Evolutionary conservation across 2,797 vertebrate genomes (phyloP).

Genomic region (Philypnodon macrostomus): DNA sequence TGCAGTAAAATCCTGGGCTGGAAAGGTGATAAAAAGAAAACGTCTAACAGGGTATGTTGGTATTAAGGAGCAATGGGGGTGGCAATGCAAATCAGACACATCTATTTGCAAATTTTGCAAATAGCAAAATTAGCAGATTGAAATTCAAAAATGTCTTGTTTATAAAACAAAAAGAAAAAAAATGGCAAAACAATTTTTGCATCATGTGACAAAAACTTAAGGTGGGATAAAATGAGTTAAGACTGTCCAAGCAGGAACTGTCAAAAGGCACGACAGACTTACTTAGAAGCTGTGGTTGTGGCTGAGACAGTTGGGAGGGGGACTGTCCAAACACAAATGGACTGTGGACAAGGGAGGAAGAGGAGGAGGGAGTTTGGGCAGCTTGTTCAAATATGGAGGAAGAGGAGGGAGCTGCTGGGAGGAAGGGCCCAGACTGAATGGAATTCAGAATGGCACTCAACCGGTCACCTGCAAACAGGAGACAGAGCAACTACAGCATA

Average conservation of each 20-base stretch:
- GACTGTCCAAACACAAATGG: conserved; percentile 99
- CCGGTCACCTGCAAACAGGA: conserved; percentile 98
- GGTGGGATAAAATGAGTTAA: conserved; percentile 68
- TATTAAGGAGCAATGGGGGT: conserved; percentile 31
- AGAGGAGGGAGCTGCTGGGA: conserved; percentile 84
- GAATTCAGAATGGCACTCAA: conserved; percentile 99
- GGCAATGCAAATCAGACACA: conserved; percentile 29
- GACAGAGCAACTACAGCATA: conserved; percentile 96
- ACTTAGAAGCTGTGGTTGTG: conserved; percentile 99
- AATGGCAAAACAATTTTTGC: conserved; percentile 6
- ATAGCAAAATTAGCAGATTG: conserved; percentile 17
- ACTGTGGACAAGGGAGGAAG: conserved; percentile 98
- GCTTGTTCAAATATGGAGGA: conserved; percentile 98
- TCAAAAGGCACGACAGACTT: conserved; percentile 96
- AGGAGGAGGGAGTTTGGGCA: conserved; percentile 97
- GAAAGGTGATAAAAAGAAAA: conserved; percentile 27
- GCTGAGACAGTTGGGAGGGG: conserved; percentile 99
- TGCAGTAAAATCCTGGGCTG: conserved; percentile 40
- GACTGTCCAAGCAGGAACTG: conserved; percentile 86
- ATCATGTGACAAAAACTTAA: conserved; percentile 51
- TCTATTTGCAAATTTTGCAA: conserved; percentile 32
- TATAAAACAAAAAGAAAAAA: conserved; percentile 23
- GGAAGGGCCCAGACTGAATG: conserved; percentile 99
- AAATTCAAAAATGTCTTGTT: conserved; percentile 49
- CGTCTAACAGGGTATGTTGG: conserved; percentile 32